Evolutionary conservation across 1,140 invertebrate genomes (phyloP), one percentile per base, ranked within the genome.

Genomic region (Amphibalanus amphitrite): DNA sequence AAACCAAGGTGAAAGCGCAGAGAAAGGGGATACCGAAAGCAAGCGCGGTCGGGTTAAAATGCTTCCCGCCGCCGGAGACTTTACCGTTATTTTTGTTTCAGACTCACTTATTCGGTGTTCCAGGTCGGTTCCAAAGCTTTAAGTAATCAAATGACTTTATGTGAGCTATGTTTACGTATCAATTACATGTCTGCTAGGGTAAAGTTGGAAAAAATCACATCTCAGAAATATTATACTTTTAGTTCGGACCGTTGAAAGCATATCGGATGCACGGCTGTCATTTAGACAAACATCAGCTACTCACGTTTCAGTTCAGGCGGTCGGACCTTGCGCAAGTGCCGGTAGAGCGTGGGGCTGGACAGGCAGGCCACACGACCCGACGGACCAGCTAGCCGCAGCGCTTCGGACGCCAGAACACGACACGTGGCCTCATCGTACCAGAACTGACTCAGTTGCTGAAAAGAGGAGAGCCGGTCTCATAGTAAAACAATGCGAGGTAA

Each of bases 381-480:
- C 13, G 47, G 23, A 26, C 26, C 26, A 23, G 26, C 23, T 13
- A 65, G 64, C 3, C 64, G 64, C 26, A 23, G 3, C 3, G 26
- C 26, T n/a, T 23, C 23, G 23, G 26, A n/a, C 64, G 23, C 26
- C 64, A 65, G 25, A 4, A 26, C 64, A 6, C 26, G 23, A 23
- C 64, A 65, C 23, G 64, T 65, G 64, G 64, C 23, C 20, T 23
- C 23, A 26, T 65, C 64, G 64, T 65, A 65, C 64, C 64, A 65
- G 26, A 65, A 65, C 64, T 65, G 64, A 65, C 64, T 65, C 64
- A 65, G 64, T 65, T 65, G 64, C 64, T 65, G 64, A 65, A 23
- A 65, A 8, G 33, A 15, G 15, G 33, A 15, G 15, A 38, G 33
- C n/a, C n/a, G n/a, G n/a, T n/a, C n/a, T n/a, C n/a, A n/a, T n/a